These are phyloP conservation scores for Myathropa florea DNA, from an alignment of 2,888 invertebrate species.

Conservation along the genomic window DNA sequence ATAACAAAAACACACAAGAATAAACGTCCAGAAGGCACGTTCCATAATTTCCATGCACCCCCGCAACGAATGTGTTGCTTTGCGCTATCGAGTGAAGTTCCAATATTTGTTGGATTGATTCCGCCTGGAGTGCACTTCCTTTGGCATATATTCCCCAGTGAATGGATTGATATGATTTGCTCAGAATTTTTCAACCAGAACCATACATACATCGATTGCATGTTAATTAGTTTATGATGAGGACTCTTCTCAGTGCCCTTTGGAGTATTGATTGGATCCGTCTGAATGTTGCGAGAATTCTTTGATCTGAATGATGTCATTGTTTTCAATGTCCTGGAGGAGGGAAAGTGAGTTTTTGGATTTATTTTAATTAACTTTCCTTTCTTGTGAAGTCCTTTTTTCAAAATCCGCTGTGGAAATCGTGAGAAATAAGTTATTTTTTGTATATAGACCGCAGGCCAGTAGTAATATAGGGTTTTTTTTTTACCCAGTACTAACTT, in stretches of 20 bases:
- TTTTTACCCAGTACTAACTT: too few relatives aligned
- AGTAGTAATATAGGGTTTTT: too few relatives aligned
- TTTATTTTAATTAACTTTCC: constrained; percentile 17
- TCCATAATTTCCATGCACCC: background rate
- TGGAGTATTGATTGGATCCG: background rate
- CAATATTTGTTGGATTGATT: constrained; percentile 24
- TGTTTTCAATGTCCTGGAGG: background rate
- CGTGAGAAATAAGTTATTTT: too few relatives aligned
- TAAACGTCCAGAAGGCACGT: background rate
- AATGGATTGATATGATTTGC: constrained; percentile 8
- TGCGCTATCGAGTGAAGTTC: constrained; percentile 4
- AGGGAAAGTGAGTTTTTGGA: too few relatives aligned
- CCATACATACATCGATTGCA: background rate
- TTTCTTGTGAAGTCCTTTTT: too few relatives aligned
- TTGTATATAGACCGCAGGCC: too few relatives aligned
- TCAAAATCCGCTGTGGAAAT: too few relatives aligned
- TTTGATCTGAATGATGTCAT: background rate
- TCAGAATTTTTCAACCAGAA: background rate
- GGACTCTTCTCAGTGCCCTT: background rate
- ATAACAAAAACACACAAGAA: background rate
- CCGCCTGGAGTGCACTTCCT: constrained; percentile 28
- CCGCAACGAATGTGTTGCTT: background rate
- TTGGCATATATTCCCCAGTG: constrained; percentile 10
- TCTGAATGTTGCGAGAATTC: background rate
- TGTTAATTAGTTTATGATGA: background rate